phyloP scores from a whole-genome alignment of 1,140 invertebrate genomes.

The Trypoxylus dichotomus region DNA sequence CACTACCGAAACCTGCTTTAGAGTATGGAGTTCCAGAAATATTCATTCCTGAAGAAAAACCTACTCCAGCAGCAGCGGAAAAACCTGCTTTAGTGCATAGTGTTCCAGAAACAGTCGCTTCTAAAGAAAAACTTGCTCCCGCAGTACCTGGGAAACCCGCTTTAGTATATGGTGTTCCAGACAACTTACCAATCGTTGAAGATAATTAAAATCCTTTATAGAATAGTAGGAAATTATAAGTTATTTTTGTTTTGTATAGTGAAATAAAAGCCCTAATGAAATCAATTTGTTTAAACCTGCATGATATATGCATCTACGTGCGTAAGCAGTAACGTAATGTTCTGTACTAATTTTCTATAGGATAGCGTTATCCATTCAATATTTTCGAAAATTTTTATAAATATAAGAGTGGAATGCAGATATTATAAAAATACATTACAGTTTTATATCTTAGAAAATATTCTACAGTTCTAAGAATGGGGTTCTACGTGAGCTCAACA shows the following conservation, averaged over 20 bases:
- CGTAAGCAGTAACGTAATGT: too few relatives aligned
- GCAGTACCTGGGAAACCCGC: background rate
- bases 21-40: background rate
- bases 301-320: too few relatives aligned
- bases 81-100: background rate
- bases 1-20: background rate
- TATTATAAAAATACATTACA: too few relatives aligned
- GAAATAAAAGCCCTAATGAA: background rate
- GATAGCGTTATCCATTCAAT: too few relatives aligned
- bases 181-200: background rate
- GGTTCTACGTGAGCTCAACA: too few relatives aligned
- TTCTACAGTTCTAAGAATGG: too few relatives aligned
- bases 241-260: background rate
- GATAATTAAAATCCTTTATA: background rate
- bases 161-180: conserved; percentile 6
- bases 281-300: too few relatives aligned
- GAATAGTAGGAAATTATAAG: background rate
- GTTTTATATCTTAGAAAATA: too few relatives aligned
- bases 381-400: too few relatives aligned
- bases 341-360: too few relatives aligned
- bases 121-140: background rate
- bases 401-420: too few relatives aligned
- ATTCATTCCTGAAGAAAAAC: background rate
- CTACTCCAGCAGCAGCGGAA: background rate
- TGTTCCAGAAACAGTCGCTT: background rate